phyloP scores from a whole-genome alignment of 1,140 invertebrate species.

The Halesus radiatus region DNA sequence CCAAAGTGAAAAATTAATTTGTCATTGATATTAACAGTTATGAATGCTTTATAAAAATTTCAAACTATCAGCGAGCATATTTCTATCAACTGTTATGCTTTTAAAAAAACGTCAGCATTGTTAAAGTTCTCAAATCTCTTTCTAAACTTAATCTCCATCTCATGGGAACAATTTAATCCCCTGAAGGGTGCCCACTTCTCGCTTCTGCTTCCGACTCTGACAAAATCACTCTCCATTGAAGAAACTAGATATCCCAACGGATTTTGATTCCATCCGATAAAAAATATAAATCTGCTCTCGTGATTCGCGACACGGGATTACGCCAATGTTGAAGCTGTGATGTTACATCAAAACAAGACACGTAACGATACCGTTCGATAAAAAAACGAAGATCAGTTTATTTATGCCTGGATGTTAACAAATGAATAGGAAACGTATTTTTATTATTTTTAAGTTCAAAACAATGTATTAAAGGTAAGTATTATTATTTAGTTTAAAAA shows the following conservation, averaged over 20 bases:
- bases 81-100: not conserved
- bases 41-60: too few species aligned
- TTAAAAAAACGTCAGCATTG: not conserved
- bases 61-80: too few species aligned
- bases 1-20: too few species aligned
- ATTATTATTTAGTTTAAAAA: too few species aligned
- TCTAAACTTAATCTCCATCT: slow-evolving; percentile 25
- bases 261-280: slow-evolving; percentile 17
- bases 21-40: too few species aligned
- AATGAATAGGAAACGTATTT: too few species aligned
- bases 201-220: not conserved
- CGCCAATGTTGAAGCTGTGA: not conserved
- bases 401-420: too few species aligned
- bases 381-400: too few species aligned
- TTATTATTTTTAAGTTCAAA: too few species aligned
- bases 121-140: not conserved
- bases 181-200: not conserved
- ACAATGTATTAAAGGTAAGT: too few species aligned
- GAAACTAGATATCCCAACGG: slow-evolving; percentile 30
- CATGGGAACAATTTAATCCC: slow-evolving; percentile 33
- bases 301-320: not conserved
- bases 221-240: slow-evolving; percentile 9
- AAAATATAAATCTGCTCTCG: not conserved
- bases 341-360: not conserved
- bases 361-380: too few species aligned